Evolutionary conservation across 2,797 vertebrate species (phyloP).

Genomic region (Phoebastria nigripes): DNA sequence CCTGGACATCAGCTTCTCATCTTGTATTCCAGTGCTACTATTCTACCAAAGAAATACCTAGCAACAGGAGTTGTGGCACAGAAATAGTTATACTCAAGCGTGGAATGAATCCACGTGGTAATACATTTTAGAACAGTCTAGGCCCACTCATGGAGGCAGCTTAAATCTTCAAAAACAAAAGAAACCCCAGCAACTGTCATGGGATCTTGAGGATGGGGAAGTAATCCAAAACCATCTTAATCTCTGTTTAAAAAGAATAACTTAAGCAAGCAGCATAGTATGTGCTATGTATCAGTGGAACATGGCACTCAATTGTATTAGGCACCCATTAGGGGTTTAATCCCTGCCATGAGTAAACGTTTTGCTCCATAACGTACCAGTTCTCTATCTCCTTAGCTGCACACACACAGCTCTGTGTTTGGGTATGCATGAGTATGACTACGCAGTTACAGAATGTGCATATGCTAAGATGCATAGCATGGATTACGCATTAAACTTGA

Average conservation of each 20-base stretch:
- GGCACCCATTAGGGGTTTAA: neutral
- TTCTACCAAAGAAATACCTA: neutral
- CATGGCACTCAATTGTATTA: neutral
- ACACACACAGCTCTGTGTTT: neutral
- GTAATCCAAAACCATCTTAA: neutral
- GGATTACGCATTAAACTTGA: neutral
- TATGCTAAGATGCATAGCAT: no score
- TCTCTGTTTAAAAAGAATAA: neutral
- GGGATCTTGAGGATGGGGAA: neutral
- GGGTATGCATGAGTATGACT: fast-evolving
- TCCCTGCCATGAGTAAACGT: neutral
- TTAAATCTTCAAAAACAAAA: constrained; percentile 17
- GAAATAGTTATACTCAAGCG: neutral
- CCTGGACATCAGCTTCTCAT: neutral
- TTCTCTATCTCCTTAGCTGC: neutral
- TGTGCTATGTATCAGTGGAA: neutral
- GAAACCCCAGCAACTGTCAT: neutral
- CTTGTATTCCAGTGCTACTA: neutral
- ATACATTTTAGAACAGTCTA: constrained; percentile 1
- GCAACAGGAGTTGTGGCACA: neutral
- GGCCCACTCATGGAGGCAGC: constrained; percentile 11
- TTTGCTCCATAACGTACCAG: neutral
- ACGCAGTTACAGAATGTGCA: neutral
- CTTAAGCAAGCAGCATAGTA: neutral
- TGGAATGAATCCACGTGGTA: neutral